phyloP scores from a whole-genome alignment of 2,113 vertebrate species.

The Pagrus major region DNA sequence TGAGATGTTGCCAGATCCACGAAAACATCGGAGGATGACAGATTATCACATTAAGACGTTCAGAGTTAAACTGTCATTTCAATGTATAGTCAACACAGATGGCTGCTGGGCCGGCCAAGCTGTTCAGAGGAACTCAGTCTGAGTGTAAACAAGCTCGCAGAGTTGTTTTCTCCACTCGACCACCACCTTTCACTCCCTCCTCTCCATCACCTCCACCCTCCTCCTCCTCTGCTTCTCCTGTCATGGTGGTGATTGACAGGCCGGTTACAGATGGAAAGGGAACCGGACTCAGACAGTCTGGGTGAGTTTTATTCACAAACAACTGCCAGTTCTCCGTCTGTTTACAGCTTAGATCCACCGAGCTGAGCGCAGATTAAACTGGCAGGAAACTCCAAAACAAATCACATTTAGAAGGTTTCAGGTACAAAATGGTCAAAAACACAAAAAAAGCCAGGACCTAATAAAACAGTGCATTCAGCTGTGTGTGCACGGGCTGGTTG shows the following conservation, averaged over 20 bases:
- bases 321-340: not conserved
- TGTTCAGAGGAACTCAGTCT: slow-evolving; percentile 32
- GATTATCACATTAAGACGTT: slow-evolving; percentile 50
- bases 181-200: not conserved
- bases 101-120: slow-evolving; percentile 54
- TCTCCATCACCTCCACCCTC: slow-evolving; percentile 1
- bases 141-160: slow-evolving; percentile 15
- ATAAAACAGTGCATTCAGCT: not conserved
- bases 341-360: not conserved
- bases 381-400: not conserved
- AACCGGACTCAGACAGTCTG: not conserved
- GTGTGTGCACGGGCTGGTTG: not conserved
- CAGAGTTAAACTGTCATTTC: slow-evolving; percentile 56
- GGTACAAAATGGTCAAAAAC: not conserved
- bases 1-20: slow-evolving; percentile 6
- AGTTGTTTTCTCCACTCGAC: not conserved
- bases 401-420: not conserved
- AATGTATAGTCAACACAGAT: slow-evolving; percentile 67
- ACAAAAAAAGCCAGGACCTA: not conserved
- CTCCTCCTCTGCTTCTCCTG: not conserved
- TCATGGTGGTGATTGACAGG: not conserved
- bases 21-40: slow-evolving; percentile 28
- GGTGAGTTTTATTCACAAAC: not conserved
- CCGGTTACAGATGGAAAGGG: not conserved
- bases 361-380: not conserved